Evolutionary conservation across 2,113 vertebrate genomes (phyloP), one percentile per base, ranked within the genome.

Genomic region (Pongo pygmaeus): DNA sequence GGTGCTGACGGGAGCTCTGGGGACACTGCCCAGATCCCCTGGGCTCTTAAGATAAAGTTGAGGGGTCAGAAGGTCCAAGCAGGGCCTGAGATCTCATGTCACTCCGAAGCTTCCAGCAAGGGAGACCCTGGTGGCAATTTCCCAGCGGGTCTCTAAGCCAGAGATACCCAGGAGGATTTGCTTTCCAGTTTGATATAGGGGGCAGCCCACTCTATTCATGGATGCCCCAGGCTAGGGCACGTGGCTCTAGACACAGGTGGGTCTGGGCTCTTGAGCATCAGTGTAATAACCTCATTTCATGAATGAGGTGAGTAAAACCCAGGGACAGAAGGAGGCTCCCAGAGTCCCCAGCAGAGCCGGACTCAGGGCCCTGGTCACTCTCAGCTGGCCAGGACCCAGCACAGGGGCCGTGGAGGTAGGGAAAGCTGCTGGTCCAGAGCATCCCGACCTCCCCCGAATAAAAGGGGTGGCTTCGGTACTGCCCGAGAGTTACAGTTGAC

Each of bases 301-400:
- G 4, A 69, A 88, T 1, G 22, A 81, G 64, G 59, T 50, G 18
- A 38, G 38, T 6, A 4, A 59, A 46, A 61, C 12, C 17, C 52
- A 18, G 25, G 10, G 22, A 18, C 20, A 25, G 27, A 11, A 18
- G 16, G 52, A 2, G 48, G 30, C 9, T 9, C 43, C 83, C 25
- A 7, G 20, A 8, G n/a, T 67, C 23, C 67, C 50, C 59, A 43
- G 77, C 12, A 74, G 69, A 48, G 10, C 38, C 0, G 0, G 55
- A n/a, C 48, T 40, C 27, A 1, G 40, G 23, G 35, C 40, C 78
- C 61, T 3, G 48, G 30, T 1, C 57, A 14, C 16, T 16, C 61
- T 43, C 11, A 23, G 48, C 16, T 22, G 0, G 0, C 1, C 13
- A 1, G 57, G 38, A 46, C 38, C 55, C 0, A 0, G 16, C 8